Base-by-base conservation (phyloP, 2,797 vertebrate genomes). In the Diplodus puntazzo region DNA sequence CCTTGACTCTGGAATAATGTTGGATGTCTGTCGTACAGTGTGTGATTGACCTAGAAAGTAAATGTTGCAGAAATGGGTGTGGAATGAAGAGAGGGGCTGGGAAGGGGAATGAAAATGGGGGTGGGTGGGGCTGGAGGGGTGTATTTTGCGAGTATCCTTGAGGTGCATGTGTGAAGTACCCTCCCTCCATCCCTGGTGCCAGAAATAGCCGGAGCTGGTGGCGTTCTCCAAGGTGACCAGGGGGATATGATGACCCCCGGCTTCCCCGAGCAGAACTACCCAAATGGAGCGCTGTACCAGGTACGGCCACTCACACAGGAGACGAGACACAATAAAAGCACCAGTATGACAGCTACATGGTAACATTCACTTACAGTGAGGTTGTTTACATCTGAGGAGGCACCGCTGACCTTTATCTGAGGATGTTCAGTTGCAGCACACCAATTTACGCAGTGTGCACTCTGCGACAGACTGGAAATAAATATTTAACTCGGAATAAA, bases 171-270 rank as follows among this genome's bases (percentile, higher is more conserved):
- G 49, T 94, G 13, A 94, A 90, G 72, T 82, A 70, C 71, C 68
- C 79, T 92, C 74, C 73, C 80, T 93, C 69, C 74, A 71, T 91
- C 69, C 34, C 82, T 64, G n/a, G 34, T 84, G 49, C 78, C 84
- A 96, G 96, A 95, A 93, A 94, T 96, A 92, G 88, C 91, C 0
- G 95, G 93, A 79, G 94, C 93, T n/a, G 95, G 95, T 73, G 95
- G 95, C 59, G 67, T 89, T 91, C 89, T 96, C 73, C 92, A 96
- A 80, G 94, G 94, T 90, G 94, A 95, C 84, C 81, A 39, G 49
- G 95, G 95, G 71, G 85, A 92, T 79, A 79, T 96, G 80, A 92
- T 90, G 90, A 96, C 95, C 77, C 95, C 95, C 2, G 87, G 92
- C 64, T 95, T 92, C 73, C 90, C 94, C 0, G 80, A 63, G 54